phyloP scores from a whole-genome alignment of 1,140 invertebrate species.

The Drosophila navojoa region DNA sequence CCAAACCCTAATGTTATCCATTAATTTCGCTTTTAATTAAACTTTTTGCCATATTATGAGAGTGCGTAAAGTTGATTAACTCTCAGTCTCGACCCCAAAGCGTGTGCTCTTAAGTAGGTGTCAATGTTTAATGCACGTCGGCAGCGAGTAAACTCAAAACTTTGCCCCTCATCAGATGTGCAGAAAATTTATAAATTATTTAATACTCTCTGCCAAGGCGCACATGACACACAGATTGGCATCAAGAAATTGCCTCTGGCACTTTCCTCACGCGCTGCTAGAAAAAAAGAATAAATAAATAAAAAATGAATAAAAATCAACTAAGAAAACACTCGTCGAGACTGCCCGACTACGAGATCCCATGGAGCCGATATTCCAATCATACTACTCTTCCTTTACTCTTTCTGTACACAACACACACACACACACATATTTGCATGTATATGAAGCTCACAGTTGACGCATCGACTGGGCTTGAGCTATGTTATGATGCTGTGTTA shows the following conservation, averaged over 20 bases:
- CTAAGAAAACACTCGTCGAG: too few relatives aligned
- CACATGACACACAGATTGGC: not conserved
- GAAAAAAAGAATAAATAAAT: not conserved
- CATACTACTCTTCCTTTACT: too few relatives aligned
- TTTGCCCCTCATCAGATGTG: not conserved
- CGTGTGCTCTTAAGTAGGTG: conserved; percentile 33
- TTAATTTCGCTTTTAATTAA: conserved; percentile 82
- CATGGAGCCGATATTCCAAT: too few relatives aligned
- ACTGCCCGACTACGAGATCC: too few relatives aligned
- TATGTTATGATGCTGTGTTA: too few relatives aligned
- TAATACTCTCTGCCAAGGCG: conserved; percentile 14
- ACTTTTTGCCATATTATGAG: conserved; percentile 70
- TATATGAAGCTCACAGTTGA: too few relatives aligned
- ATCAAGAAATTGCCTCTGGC: conserved; percentile 26
- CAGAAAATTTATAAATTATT: conserved; percentile 39
- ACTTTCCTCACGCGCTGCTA: too few relatives aligned
- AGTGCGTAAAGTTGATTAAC: conserved; percentile 81
- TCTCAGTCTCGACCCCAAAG: conserved; percentile 25
- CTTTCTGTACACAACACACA: too few relatives aligned
- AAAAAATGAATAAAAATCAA: too few relatives aligned
- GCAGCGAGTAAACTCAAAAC: conserved; percentile 24
- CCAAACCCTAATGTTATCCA: conserved; percentile 24
- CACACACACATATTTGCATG: too few relatives aligned
- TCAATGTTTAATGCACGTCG: conserved; percentile 69
- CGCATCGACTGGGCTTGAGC: too few relatives aligned